These are phyloP conservation scores for Anthopleura sola DNA, from an alignment of 64 coral and sea anemone genomes.

Conservation along the genomic window DNA sequence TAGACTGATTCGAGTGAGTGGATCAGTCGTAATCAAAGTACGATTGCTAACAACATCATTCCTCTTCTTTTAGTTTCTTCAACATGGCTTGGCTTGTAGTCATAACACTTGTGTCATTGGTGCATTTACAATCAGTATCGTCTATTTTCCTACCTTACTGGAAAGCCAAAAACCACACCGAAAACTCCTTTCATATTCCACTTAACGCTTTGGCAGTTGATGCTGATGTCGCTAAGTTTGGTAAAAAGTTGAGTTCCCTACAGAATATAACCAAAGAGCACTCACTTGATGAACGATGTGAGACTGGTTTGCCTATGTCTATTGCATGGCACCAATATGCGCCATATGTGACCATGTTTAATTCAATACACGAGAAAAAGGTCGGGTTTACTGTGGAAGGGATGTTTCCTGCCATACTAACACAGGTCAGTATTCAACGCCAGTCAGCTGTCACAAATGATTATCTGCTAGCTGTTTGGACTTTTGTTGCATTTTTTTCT, in stretches of 20 bases:
- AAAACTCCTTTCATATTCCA: conserved; percentile 35
- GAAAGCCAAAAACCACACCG: conserved; percentile 45
- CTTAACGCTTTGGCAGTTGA: neutral
- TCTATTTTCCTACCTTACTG: conserved; percentile 58
- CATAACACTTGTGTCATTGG: neutral
- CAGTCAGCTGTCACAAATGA: too few relatives aligned
- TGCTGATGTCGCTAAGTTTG: neutral
- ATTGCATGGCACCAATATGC: conserved; percentile 75
- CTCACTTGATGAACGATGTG: conserved; percentile 69
- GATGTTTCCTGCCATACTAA: conserved; percentile 54
- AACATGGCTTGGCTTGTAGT: neutral
- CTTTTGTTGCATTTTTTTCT: too few relatives aligned
- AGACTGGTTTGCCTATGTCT: conserved; percentile 57
- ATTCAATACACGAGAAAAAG: conserved; percentile 24
- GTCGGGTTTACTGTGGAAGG: conserved; percentile 35
- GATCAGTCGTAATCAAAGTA: too few relatives aligned
- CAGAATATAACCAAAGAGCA: conserved; percentile 21
- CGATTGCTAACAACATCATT: too few relatives aligned
- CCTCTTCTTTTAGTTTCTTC: too few relatives aligned
- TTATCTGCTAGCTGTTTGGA: too few relatives aligned
- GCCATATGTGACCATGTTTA: conserved; percentile 44
- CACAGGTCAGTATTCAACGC: conserved; percentile 9
- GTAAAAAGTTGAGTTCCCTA: neutral
- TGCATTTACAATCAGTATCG: neutral
- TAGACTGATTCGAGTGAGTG: too few relatives aligned